Evolutionary conservation across 2,797 vertebrate genomes (phyloP).

Genomic region (Falco cherrug): DNA sequence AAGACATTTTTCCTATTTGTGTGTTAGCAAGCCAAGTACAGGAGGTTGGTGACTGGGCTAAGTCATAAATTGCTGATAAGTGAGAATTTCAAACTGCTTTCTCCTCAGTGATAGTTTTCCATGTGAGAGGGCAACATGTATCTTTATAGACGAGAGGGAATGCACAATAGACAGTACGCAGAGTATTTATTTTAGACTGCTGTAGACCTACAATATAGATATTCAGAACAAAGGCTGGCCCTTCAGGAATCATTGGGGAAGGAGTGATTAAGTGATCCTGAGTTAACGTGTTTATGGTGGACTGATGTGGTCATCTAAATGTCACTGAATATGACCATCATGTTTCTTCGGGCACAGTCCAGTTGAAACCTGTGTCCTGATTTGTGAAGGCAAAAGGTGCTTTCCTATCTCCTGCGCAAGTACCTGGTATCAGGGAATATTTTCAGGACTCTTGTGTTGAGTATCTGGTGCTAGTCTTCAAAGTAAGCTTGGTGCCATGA

Average conservation of each 20-base stretch:
- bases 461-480: background rate
- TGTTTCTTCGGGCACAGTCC: background rate
- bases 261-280: background rate
- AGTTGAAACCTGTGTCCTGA: background rate
- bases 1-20: conserved; percentile 11
- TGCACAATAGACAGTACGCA: background rate
- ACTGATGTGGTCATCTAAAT: background rate
- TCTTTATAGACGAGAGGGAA: background rate
- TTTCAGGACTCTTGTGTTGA: background rate
- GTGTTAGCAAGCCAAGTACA: conserved; percentile 25
- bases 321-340: background rate
- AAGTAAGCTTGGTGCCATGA: background rate
- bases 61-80: conserved; percentile 41
- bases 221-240: background rate
- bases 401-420: background rate
- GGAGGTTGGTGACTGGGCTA: conserved; percentile 6
- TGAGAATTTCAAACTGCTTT: conserved; percentile 45
- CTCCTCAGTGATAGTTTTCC: background rate
- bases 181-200: background rate
- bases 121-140: background rate
- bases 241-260: background rate
- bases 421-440: background rate
- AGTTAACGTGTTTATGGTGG: background rate
- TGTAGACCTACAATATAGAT: background rate
- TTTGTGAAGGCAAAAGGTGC: background rate